A percentile compares a stretch with the other conserved stretches of the same genome.
Evolutionary conservation across 2,888 invertebrate genomes (phyloP).

Genomic region (Aplocera efformata): DNA sequence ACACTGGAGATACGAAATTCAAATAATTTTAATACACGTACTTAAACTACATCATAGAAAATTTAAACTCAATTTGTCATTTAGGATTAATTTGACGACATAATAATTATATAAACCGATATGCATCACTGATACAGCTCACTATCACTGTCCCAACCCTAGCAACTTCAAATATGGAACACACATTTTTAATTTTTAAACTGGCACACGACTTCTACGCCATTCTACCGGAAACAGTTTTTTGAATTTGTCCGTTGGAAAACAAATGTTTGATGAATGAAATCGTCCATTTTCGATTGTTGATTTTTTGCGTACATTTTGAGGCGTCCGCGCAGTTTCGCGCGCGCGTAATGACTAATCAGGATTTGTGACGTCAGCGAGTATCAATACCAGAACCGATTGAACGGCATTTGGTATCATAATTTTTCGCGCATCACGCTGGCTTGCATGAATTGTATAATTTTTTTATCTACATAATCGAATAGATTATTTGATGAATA

Average conservation of each 20-base stretch:
- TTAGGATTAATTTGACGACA: too few species aligned
- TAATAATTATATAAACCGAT: too few species aligned
- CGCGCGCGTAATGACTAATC: slow-evolving; percentile 34
- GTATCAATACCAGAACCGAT: too few species aligned
- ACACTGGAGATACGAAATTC: slow-evolving; percentile 8
- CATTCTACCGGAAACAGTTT: not conserved
- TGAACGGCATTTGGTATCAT: too few species aligned
- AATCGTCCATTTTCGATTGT: too few species aligned
- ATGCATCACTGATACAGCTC: too few species aligned
- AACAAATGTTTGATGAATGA: not conserved
- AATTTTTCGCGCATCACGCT: too few species aligned
- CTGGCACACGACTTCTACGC: not conserved
- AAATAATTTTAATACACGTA: slow-evolving; percentile 1
- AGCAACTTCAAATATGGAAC: too few species aligned
- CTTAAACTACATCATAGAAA: not conserved
- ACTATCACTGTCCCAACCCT: not conserved
- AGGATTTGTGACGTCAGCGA: slow-evolving; percentile 24
- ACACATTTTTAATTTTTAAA: not conserved
- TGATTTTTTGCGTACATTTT: slow-evolving; percentile 30
- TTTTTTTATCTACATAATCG: too few species aligned
- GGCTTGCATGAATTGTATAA: too few species aligned
- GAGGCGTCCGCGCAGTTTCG: slow-evolving; percentile 19
- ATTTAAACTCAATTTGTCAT: too few species aligned
- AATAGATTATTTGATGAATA: too few species aligned
- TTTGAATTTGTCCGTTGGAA: not conserved